Conservation (phyloP, 2,888 invertebrate genomes). For the Sarcophaga variegata region DNA sequence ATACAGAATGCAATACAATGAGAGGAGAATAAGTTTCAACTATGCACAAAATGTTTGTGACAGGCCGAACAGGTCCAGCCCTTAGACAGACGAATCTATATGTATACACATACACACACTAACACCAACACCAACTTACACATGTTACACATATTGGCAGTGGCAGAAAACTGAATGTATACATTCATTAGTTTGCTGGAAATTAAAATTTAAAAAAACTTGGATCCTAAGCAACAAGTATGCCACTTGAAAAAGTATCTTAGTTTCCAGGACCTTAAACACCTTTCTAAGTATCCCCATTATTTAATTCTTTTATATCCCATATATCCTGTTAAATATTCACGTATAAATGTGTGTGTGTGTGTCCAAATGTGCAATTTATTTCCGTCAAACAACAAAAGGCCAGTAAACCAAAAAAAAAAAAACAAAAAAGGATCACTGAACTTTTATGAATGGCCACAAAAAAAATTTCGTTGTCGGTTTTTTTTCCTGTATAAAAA, state of each 20-base stretch:
- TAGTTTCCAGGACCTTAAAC: too few species aligned
- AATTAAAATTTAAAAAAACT: not conserved
- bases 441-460: conserved; percentile 68
- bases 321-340: conserved; percentile 13
- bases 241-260: too few species aligned
- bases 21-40: conserved; percentile 11
- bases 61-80: conserved; percentile 54
- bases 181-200: not conserved
- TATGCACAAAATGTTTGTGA: conserved; percentile 62
- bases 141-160: conserved; percentile 48
- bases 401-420: conserved; percentile 24
- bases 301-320: conserved; percentile 7
- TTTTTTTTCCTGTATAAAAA: conserved; percentile 33
- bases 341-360: not conserved
- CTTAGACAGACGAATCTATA: conserved; percentile 42
- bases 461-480: conserved; percentile 51
- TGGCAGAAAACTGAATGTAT: not conserved
- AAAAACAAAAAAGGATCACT: conserved; percentile 55
- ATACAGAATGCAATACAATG: conserved; percentile 9
- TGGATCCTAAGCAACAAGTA: not conserved
- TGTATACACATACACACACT: not conserved
- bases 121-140: conserved; percentile 39
- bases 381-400: conserved; percentile 57
- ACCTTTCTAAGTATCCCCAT: not conserved
- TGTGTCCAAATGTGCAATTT: conserved; percentile 14